Evolutionary conservation across 1,140 invertebrate species (phyloP).

Genomic region (Cydia pomonella): DNA sequence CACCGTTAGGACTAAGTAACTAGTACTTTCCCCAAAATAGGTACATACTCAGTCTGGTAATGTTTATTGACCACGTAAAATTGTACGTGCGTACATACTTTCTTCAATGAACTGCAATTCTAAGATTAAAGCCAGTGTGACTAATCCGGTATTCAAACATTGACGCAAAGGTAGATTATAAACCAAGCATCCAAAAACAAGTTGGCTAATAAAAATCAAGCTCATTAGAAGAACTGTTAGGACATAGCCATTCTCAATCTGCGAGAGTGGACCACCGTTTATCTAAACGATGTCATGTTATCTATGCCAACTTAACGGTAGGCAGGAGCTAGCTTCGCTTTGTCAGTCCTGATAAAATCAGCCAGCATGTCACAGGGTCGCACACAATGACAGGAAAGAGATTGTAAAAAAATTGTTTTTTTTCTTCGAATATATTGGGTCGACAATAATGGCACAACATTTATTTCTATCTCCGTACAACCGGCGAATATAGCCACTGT

Average conservation of each 20-base stretch:
- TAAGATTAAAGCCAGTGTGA: background rate
- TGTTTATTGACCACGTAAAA: no score
- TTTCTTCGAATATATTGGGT: background rate
- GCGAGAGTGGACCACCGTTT: constrained; percentile 44
- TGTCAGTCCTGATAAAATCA: constrained; percentile 42
- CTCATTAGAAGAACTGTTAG: constrained; percentile 29
- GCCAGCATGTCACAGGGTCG: background rate
- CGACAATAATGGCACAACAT: background rate
- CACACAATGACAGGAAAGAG: constrained; percentile 4
- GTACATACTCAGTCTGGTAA: no score
- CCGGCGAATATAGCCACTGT: background rate
- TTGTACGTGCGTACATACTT: background rate
- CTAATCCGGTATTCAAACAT: constrained; percentile 2
- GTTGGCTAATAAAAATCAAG: constrained; percentile 8
- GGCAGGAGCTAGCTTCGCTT: constrained; percentile 54
- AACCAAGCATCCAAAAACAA: constrained; percentile 1
- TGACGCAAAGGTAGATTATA: background rate
- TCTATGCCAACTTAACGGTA: constrained; percentile 67
- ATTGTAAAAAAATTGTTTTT: constrained; percentile 2
- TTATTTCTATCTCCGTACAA: background rate
- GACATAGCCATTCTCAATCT: constrained; percentile 17
- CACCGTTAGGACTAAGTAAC: no score
- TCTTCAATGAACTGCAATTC: background rate
- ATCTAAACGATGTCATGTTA: constrained; percentile 57
- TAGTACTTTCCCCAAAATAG: no score